phyloP scores from a whole-genome alignment of 2,113 vertebrate species.

The Oryzias woworae region DNA sequence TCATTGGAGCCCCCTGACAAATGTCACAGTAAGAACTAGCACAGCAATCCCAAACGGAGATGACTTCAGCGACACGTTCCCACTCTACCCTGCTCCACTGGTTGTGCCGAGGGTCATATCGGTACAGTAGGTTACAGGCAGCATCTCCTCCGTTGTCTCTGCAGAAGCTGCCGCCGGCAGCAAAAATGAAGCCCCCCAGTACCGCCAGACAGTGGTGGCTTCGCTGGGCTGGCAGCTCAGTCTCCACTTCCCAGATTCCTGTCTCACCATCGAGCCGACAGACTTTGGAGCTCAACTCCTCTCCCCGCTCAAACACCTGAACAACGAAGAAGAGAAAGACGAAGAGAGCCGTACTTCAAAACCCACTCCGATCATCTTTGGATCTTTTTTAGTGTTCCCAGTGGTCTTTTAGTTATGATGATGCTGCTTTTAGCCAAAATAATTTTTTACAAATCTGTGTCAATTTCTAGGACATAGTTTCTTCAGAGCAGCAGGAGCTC shows the following conservation, averaged over 20 bases:
- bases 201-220: constrained; percentile 92
- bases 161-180: constrained; percentile 90
- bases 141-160: constrained; percentile 90
- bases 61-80: accelerated
- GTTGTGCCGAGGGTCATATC: constrained; percentile 93
- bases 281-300: constrained; percentile 90
- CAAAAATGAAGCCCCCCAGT: constrained; percentile 91
- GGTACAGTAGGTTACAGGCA: constrained; percentile 90
- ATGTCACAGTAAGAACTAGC: neutral
- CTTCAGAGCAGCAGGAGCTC: too few species aligned
- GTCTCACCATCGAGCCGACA: constrained; percentile 83
- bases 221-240: constrained; percentile 83
- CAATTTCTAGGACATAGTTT: too few species aligned
- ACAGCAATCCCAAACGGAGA: neutral
- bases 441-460: too few species aligned
- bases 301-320: constrained; percentile 86
- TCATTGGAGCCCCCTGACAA: constrained; percentile 89
- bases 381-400: too few species aligned
- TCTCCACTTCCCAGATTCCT: constrained; percentile 85
- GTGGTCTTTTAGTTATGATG: too few species aligned
- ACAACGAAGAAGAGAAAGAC: neutral
- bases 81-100: constrained; percentile 89
- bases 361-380: neutral
- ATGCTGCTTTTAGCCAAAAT: too few species aligned
- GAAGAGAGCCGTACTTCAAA: neutral